phyloP scores from a whole-genome alignment of 2,797 vertebrate genomes.

The Liasis olivaceus region DNA sequence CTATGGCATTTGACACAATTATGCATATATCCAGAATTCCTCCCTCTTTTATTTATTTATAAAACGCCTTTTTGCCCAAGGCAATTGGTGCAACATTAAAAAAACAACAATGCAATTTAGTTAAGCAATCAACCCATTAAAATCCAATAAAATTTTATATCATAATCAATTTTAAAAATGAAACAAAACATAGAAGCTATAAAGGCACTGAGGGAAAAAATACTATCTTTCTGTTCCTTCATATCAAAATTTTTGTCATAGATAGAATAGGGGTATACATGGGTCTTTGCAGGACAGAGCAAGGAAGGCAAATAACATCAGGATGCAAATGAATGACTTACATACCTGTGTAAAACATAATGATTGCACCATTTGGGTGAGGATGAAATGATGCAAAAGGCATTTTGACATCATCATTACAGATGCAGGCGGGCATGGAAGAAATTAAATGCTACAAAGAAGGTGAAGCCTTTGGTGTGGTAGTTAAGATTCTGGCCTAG shows the following conservation, averaged over 20 bases:
- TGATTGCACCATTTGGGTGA: not conserved
- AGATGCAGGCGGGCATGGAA: not conserved
- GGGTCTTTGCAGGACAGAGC: not conserved
- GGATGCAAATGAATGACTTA: not conserved
- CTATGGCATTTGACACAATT: not conserved
- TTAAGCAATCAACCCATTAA: constrained; percentile 17
- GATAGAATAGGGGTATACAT: not conserved
- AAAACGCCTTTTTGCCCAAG: constrained; percentile 4
- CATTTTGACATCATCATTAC: not conserved
- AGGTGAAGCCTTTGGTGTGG: not conserved
- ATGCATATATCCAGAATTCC: not conserved
- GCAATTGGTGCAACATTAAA: constrained; percentile 11
- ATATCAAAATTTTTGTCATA: not conserved
- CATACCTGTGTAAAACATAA: not conserved
- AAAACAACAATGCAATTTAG: not conserved
- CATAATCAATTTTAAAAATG: not conserved
- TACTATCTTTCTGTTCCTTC: not conserved
- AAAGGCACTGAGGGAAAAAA: not conserved
- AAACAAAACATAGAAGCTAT: not conserved
- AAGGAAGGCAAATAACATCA: not conserved
- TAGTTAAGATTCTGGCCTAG: not conserved
- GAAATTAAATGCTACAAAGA: not conserved
- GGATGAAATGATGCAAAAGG: not conserved
- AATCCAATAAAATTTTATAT: constrained; percentile 15
- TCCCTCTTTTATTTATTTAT: constrained; percentile 8